Evolutionary conservation across 2,888 invertebrate species (phyloP), one percentile per base, ranked within the genome.

Genomic region (Rhaphigaster nebulosa): DNA sequence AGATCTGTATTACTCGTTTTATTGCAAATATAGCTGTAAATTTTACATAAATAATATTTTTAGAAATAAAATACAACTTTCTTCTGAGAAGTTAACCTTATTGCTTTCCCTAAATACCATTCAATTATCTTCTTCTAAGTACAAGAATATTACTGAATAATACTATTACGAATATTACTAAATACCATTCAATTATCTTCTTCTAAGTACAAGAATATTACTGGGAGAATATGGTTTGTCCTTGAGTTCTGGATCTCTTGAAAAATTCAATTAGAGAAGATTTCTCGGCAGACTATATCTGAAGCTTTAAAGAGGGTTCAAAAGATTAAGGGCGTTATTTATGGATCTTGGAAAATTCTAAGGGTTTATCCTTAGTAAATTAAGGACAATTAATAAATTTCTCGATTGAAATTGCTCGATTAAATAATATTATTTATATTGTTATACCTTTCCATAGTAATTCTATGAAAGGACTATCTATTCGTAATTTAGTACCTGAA

Each of bases 291-390:
- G 70, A 38, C 70, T 38, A 34, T 65, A 13, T 34, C 70, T 34
- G 70, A 76, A 76, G 70, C 70, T 23, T 76, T 76, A 76, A 76
- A 76, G 29, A 15, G 70, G 70, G 20, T 38, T 38, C 38, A 76
- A 38, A 76, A 76, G 70, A 76, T 76, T 76, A 76, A 38, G 70
- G 4, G 70, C 8, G 38, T 76, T 76, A 76, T 76, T 76, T 76
- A 76, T 76, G 34, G 20, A 38, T 38, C 70, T 38, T 8, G 8
- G 8, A 8, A 38, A 76, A 76, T 76, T 23, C 70, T 76, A 76
- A 76, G 15, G 29, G 23, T 23, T 76, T 76, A 0, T 23, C 2
- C 70, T 38, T 6, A 76, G 70, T 76, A 15, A 76, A 76, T 76
- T 38, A 76, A 20, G 38, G 70, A 76, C 34, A 38, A 34, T 34